Base-by-base conservation (phyloP, 2,888 invertebrate genomes). In the Zaprionus obscuricornis region DNA sequence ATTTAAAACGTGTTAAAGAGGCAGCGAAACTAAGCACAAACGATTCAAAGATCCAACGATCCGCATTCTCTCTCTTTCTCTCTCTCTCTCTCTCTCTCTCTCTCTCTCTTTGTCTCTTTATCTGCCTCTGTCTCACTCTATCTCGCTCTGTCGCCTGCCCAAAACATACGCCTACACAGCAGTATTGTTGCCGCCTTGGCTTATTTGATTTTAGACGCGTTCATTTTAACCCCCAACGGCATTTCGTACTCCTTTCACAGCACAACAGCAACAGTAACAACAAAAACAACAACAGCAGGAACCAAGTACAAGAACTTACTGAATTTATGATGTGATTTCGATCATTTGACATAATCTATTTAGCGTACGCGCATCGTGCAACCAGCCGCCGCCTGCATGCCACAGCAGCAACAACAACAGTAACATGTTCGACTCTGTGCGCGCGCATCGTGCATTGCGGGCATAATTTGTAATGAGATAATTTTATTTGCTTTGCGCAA, bases 331-430 rank as follows among this genome's bases (percentile, higher is more conserved):
- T 87, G 88, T 88, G 88, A 88, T 88, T 88, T 86, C 79, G 88
- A 88, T 88, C 88, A 88, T 88, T 88, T 88, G 88, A 88, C 88
- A 87, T 88, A 88, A 88, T 88, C 88, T 88, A 88, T 88, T 88
- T 88, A 88, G 87, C 85, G 81, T 79, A 66, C 73, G 62, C 66
- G 56, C 54, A 10, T 40, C 42, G 50, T 55, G 29, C 42, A 43
- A 22, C 40, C n/a, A 24, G 40, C 22, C 18, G 29, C 58, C 13
- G 40, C 40, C 54, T 20, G 47, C 37, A 14, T 64, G 34, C n/a
- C n/a, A n/a, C 33, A 8, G 18, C 40, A 11, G 50, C 26, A 17
- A n/a, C 50, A 20, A 7, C 3, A 26, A 3, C 14, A 22, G 13
- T 37, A 27, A 26, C 37, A 22, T 11, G 49, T 14, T 7, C 29